A percentile compares a stretch with the other conserved stretches of the same genome.
phyloP scores from a whole-genome alignment of 2,113 vertebrate species.

The Passer montanus region DNA sequence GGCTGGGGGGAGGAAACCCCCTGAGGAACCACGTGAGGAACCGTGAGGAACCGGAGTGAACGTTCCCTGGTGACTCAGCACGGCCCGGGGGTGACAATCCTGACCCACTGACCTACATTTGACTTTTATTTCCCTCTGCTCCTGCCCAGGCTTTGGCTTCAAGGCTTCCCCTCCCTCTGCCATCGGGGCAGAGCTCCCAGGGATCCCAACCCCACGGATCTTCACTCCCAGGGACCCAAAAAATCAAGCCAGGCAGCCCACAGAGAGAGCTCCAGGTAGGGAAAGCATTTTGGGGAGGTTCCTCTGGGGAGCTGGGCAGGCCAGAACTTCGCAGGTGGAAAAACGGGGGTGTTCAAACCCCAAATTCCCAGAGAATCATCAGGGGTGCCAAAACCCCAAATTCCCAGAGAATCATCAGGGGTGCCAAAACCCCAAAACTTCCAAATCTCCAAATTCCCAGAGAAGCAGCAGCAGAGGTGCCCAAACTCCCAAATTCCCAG shows the following conservation, averaged over 20 bases:
- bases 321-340: not conserved
- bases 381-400: too few relatives aligned
- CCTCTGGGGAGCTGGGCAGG: not conserved
- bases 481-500: too few relatives aligned
- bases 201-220: not conserved
- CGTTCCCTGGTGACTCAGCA: not conserved
- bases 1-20: not conserved
- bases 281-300: not conserved
- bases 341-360: not conserved
- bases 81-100: not conserved
- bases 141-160: not conserved
- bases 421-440: too few relatives aligned
- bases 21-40: fast-evolving
- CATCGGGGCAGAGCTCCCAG: not conserved
- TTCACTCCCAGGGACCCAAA: not conserved
- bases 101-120: not conserved
- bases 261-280: not conserved
- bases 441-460: too few relatives aligned
- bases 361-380: too few relatives aligned
- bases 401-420: too few relatives aligned
- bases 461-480: too few relatives aligned
- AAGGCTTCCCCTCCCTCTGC: not conserved
- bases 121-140: not conserved
- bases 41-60: fast-evolving
- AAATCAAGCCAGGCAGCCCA: not conserved